Base-by-base conservation (phyloP, 1,140 invertebrate species). In the Drosophila equinoxialis region DNA sequence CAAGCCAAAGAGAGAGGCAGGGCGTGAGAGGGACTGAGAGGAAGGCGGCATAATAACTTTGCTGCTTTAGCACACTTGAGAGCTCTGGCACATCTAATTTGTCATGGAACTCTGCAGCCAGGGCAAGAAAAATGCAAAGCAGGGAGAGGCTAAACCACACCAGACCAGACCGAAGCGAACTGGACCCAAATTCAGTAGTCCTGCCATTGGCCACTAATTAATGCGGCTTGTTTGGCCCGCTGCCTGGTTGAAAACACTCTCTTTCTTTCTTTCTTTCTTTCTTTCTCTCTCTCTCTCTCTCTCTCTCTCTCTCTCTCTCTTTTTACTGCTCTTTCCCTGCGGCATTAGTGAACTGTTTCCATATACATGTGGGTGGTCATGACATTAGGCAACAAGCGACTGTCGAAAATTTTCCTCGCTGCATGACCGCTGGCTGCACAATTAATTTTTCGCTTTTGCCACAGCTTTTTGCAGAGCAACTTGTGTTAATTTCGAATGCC, bases 191-290 rank as follows among this genome's bases (percentile, higher is more conserved):
- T 14, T 61, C 60, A 54, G 35, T 14, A 30, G 45, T 57, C 59
- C 68, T 77, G 83, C 79, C 66, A 79, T 86, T 82, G 82, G 79
- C 75, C 82, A 86, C 79, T 86, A 86, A 86, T 86, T 86, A 86
- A 86, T 86, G 82, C 83, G 71, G 78, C 79, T 86, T 86, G 83
- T 86, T 81, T 75, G 73, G 71, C 83, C 68, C 65, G 66, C 71
- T 76, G 59, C 61, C 81, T 76, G 54, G 42, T 2, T 63, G 23
- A 30, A 17, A 37, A 48, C 75, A 57, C 68, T 76, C 73, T 60
- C 51, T 68, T 6, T 33, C 63, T 83, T 59, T 83, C 60, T 61
- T 59, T 62, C 60, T 61, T 39, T 65, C 42, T 14, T 6, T 45
- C 60, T 61, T 59, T 62, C 60, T 61, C 39, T 65, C 42, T 14